phyloP scores from a whole-genome alignment of 2,888 invertebrate genomes.

The Pterostichus niger region DNA sequence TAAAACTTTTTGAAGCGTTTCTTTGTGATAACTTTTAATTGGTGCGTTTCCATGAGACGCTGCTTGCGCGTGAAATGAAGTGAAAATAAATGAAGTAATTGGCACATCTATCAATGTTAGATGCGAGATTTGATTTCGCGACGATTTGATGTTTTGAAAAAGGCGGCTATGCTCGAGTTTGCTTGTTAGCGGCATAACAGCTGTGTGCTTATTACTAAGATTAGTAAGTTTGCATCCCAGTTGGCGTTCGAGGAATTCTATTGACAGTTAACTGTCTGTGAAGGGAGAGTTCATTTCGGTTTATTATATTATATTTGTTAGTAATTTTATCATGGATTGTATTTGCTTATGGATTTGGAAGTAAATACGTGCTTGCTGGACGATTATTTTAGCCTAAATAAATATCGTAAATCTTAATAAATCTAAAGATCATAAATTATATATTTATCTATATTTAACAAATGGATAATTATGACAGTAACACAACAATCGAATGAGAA shows the following conservation, averaged over 20 bases:
- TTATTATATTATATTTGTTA: not conserved
- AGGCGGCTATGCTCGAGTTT: conserved; percentile 9
- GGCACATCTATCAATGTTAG: conserved; percentile 59
- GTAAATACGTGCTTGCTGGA: not conserved
- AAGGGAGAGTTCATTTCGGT: conserved; percentile 1
- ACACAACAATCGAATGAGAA: not conserved
- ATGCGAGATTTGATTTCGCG: conserved; percentile 48
- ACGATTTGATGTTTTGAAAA: conserved; percentile 42
- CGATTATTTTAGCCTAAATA: not conserved
- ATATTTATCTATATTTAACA: not conserved
- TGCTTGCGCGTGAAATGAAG: conserved; percentile 54
- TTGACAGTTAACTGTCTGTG: conserved; percentile 1
- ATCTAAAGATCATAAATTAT: too few species aligned
- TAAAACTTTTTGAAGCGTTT: conserved; percentile 46
- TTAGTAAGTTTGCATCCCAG: conserved; percentile 34
- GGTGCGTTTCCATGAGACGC: conserved; percentile 6
- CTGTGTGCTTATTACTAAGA: conserved; percentile 52
- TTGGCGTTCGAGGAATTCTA: not conserved
- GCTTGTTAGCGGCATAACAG: conserved; percentile 51
- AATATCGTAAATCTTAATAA: not conserved
- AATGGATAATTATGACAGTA: not conserved
- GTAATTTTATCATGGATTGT: not conserved
- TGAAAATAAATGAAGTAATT: conserved; percentile 63
- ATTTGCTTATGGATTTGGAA: not conserved
- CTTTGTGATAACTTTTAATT: conserved; percentile 62